These are phyloP conservation scores for Brotogeris chrysoptera DNA, from an alignment of 2,797 vertebrate species.

Conservation along the genomic window DNA sequence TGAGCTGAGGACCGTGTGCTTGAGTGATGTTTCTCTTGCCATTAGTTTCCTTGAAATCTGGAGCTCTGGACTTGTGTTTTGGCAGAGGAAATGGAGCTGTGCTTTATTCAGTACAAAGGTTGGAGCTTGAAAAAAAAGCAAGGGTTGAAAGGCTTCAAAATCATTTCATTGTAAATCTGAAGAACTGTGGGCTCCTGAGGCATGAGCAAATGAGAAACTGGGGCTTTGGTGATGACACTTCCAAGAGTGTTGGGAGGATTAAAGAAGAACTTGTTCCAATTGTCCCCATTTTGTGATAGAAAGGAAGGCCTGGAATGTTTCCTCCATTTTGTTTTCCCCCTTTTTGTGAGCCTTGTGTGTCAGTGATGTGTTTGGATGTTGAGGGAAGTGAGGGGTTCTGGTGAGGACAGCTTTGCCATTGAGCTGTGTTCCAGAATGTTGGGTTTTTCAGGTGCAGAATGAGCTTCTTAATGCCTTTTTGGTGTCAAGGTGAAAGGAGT, in stretches of 20 bases:
- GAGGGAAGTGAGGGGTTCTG: background rate
- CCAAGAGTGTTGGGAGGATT: background rate
- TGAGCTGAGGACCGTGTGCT: accelerated
- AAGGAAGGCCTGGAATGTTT: background rate
- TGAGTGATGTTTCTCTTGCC: background rate
- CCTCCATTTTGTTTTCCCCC: background rate
- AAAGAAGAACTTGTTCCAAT: background rate
- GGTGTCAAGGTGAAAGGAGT: background rate
- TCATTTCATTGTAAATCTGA: background rate
- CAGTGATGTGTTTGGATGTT: background rate
- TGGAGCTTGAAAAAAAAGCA: background rate
- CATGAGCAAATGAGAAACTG: background rate
- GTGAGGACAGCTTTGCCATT: accelerated
- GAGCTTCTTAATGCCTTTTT: accelerated
- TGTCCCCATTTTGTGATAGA: accelerated
- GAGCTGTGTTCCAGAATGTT: accelerated
- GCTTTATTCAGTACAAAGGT: background rate
- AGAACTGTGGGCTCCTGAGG: accelerated
- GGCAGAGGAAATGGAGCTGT: background rate
- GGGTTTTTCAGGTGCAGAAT: background rate
- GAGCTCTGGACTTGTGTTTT: background rate
- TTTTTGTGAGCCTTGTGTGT: background rate
- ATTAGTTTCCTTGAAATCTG: background rate
- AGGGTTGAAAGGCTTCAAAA: background rate
- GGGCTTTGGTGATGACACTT: background rate